Evolutionary conservation across 2,797 vertebrate species (phyloP).

Genomic region (Thamnophis elegans): DNA sequence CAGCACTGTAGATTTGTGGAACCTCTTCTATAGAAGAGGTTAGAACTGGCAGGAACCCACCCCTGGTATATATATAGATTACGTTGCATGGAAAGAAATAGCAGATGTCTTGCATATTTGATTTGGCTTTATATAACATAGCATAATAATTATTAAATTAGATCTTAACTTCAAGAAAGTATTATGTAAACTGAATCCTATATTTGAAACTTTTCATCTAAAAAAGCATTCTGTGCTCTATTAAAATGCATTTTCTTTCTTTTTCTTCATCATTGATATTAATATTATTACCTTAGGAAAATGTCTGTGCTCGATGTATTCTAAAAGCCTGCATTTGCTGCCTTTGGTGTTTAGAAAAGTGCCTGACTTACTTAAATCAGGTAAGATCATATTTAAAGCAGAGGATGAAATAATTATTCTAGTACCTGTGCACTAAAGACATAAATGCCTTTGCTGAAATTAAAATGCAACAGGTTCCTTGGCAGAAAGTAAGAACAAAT

Average conservation of each 20-base stretch:
- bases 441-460: constrained; percentile 40
- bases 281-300: constrained; percentile 77
- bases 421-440: constrained; percentile 14
- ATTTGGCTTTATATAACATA: neutral
- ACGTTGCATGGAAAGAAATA: neutral
- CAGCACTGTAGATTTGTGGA: no score
- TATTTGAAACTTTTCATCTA: neutral
- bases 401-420: constrained; percentile 12
- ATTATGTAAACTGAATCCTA: neutral
- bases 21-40: no score
- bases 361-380: constrained; percentile 99
- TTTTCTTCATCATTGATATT: neutral
- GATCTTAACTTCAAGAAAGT: neutral
- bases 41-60: no score
- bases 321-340: constrained; percentile 96
- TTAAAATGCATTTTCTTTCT: constrained; percentile 40
- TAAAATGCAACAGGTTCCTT: constrained; percentile 20
- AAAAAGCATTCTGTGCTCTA: neutral
- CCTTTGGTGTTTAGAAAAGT: constrained; percentile 99
- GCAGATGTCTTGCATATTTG: neutral
- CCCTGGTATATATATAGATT: neutral
- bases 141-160: neutral
- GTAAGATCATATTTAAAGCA: constrained; percentile 66
- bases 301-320: constrained; percentile 90
- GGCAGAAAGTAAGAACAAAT: neutral